Evolutionary conservation across 2,113 vertebrate genomes (phyloP).

Genomic region (Choloepus hoffmanni): DNA sequence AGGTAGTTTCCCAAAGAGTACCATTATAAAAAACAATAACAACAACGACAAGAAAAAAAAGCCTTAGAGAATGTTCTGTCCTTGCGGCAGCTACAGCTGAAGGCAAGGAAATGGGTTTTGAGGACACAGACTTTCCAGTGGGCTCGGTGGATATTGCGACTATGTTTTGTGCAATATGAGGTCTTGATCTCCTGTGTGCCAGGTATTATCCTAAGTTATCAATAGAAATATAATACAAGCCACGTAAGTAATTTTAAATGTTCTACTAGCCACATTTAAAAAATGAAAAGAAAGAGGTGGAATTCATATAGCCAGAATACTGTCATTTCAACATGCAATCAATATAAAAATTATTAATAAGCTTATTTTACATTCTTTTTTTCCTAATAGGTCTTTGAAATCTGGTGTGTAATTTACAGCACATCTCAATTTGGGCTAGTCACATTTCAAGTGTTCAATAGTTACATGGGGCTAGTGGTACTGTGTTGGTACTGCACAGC

Average conservation of each 20-base stretch:
- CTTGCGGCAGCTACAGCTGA: background rate
- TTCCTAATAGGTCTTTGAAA: background rate
- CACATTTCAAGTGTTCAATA: background rate
- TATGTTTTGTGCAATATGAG: background rate
- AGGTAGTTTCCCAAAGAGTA: conserved; percentile 59
- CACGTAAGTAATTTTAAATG: conserved; percentile 23
- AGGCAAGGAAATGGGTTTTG: conserved; percentile 31
- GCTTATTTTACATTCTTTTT: background rate
- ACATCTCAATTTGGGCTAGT: background rate
- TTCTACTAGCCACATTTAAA: conserved; percentile 16
- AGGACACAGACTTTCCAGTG: background rate
- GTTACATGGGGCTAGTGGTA: background rate
- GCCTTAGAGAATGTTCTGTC: conserved; percentile 26
- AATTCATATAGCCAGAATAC: conserved; percentile 37
- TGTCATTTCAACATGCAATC: background rate
- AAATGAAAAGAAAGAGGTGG: conserved; percentile 27
- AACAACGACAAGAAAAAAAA: background rate
- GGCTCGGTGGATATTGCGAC: background rate
- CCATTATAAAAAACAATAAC: background rate
- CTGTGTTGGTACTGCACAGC: background rate
- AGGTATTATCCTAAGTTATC: conserved; percentile 16
- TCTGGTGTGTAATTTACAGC: background rate
- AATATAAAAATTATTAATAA: conserved; percentile 46
- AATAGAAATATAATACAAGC: background rate
- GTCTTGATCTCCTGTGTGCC: conserved; percentile 16